Evolutionary conservation across 1,140 invertebrate genomes (phyloP), one percentile per base, ranked within the genome.

Genomic region (Scaptomyza montana): DNA sequence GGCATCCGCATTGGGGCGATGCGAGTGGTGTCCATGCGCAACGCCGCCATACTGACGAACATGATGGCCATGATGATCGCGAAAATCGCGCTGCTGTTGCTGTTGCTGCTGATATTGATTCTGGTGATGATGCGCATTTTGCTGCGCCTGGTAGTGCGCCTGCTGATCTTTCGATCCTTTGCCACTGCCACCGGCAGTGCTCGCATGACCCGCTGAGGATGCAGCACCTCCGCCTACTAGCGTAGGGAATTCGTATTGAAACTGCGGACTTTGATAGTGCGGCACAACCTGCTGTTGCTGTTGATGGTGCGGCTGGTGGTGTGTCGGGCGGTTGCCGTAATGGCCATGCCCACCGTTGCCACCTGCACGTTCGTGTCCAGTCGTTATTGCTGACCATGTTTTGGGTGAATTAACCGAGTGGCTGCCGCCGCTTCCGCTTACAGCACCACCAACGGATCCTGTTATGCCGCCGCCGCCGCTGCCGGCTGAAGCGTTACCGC

Each of bases 171-270:
- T 75, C 25, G 50, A 65, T 33, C 30, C 30, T 36, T 65, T 78
- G 74, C 49, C 77, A 45, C 62, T 43, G 50, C 49, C 61, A 25
- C 75, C 72, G 12, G 68, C 74, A 72, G 80, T 73, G 89, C 74
- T 92, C 89, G 84, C 51, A 36, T 90, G 66, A 69, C 91, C 66
- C 28, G 92, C 61, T 92, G 93, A 79, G 91, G 47, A 19, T 13
- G 64, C 49, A 59, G 74, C 64, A 25, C 21, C 21, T 12, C 69
- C 69, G 57, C 78, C 70, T 54, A 66, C 94, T 90, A 97, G 93
- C 80, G 95, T 96, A 77, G 96, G 96, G 92, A 97, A 97, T 93
- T 97, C 96, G 94, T 96, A 95, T 92, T 96, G 95, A 93, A 97
- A 97, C 92, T 96, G 95, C 70, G 95, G 84, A 87, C 91, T 92